These are phyloP conservation scores for Xylophagus ater DNA, from an alignment of 2,888 invertebrate genomes.

Conservation along the genomic window DNA sequence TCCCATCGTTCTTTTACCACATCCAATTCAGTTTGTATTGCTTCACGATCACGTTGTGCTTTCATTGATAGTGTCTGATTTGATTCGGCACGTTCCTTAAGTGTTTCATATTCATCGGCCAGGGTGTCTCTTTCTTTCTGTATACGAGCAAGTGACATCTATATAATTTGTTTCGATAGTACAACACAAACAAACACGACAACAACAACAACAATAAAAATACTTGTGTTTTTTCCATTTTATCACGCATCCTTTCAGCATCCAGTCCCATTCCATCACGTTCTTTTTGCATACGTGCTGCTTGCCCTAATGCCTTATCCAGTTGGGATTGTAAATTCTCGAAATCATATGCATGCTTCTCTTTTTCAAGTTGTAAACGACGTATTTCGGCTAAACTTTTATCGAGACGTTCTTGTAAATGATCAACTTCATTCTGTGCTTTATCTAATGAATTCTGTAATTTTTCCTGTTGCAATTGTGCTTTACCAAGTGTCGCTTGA, in stretches of 20 bases:
- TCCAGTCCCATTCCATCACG: slow-evolving; percentile 75
- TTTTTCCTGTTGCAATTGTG: slow-evolving; percentile 85
- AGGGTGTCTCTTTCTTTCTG: slow-evolving; percentile 82
- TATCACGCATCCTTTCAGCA: slow-evolving; percentile 75
- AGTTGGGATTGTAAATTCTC: slow-evolving; percentile 83
- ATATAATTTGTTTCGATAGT: slow-evolving; percentile 25
- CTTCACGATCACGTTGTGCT: slow-evolving; percentile 74
- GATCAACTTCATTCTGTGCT: slow-evolving; percentile 82
- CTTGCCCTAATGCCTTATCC: slow-evolving; percentile 80
- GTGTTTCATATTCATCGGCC: slow-evolving; percentile 67
- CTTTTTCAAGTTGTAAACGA: slow-evolving; percentile 67
- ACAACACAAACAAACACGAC: slow-evolving; percentile 24
- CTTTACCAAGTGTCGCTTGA: slow-evolving; percentile 80
- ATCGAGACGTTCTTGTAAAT: slow-evolving; percentile 78
- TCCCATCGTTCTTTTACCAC: slow-evolving; percentile 81
- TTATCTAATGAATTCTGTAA: slow-evolving; percentile 78
- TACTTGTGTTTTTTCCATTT: slow-evolving; percentile 82
- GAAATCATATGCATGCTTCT: slow-evolving; percentile 82
- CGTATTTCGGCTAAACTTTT: slow-evolving; percentile 71
- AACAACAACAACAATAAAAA: slow-evolving; percentile 23
- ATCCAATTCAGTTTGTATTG: slow-evolving; percentile 73
- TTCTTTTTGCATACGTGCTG: slow-evolving; percentile 80
- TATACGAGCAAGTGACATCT: slow-evolving; percentile 67
- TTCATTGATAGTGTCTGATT: slow-evolving; percentile 72
- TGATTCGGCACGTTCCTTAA: slow-evolving; percentile 72